Percentiles rank a stretch among this genome's conserved stretches.
phyloP scores from a whole-genome alignment of 2,797 vertebrate species.

The Oceanodroma leucorhoa region DNA sequence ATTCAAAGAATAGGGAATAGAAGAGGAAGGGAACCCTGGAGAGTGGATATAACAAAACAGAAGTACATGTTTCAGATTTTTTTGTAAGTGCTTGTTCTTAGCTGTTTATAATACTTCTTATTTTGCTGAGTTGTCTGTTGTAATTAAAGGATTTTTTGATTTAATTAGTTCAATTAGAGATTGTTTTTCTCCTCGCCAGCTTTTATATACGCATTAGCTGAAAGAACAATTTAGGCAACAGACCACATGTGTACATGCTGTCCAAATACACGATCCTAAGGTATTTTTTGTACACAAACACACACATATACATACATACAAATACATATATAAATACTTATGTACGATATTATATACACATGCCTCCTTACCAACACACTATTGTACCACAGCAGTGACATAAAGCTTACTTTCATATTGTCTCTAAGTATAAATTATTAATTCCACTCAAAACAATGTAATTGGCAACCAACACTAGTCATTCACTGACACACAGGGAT shows the following conservation, averaged over 20 bases:
- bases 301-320: no score
- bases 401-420: background rate
- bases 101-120: background rate
- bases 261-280: background rate
- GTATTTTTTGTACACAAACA: background rate
- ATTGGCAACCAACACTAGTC: background rate
- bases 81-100: background rate
- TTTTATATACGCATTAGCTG: background rate
- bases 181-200: background rate
- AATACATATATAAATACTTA: background rate
- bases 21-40: background rate
- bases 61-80: background rate
- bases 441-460: background rate
- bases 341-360: background rate
- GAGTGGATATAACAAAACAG: background rate
- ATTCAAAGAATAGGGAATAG: background rate
- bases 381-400: background rate
- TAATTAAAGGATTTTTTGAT: background rate
- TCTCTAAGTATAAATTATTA: background rate
- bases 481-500: background rate
- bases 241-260: background rate
- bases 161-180: background rate
- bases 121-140: background rate
- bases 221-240: background rate
- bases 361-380: background rate